Evolutionary conservation across 2,797 vertebrate genomes (phyloP), one percentile per base, ranked within the genome.

Genomic region (Pagetopsis macropterus): DNA sequence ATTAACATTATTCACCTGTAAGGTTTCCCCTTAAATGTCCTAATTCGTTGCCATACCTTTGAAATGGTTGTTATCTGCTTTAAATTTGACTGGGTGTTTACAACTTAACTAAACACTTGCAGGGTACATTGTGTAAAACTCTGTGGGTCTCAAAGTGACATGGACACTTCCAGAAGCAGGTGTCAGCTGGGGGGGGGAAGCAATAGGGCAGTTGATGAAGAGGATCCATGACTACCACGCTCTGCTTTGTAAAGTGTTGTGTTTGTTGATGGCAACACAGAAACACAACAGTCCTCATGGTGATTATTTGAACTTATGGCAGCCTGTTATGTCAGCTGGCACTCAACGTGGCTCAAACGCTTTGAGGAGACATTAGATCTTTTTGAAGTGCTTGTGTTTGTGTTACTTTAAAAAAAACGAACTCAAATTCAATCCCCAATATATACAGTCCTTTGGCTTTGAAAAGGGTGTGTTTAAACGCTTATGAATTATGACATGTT

Each of bases 201-300:
- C 43, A 46, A 11, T 5, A 40, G 52, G 61, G 49, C 63, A 68
- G 68, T 49, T 40, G 70, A 65, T 58, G 46, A 62, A 16, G 56
- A 58, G 61, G 51, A 62, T 73, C 83, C 73, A 63, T 82, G 60
- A 74, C 14, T 14, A 66, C 76, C n/a, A 3, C 31, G 6, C 52
- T 59, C 1, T 55, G 63, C 65, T 75, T 23, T 61, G 64, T 72
- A 7, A 44, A 49, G n/a, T 49, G 68, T 52, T 52, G 16, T 14
- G 49, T 72, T 74, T 75, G 74, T 75, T 75, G 62, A 37, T 55
- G 65, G 75, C 61, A 75, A 59, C 63, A 70, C 41, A 31, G 66
- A 49, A 65, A 58, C 68, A 37, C 23, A 58, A 46, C 13, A 17
- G 37, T 37, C 41, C 12, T 68, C 45, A 16, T 71, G 59, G 46